Evolutionary conservation across 2,113 vertebrate genomes (phyloP).

Genomic region (Prietella phreatophila): DNA sequence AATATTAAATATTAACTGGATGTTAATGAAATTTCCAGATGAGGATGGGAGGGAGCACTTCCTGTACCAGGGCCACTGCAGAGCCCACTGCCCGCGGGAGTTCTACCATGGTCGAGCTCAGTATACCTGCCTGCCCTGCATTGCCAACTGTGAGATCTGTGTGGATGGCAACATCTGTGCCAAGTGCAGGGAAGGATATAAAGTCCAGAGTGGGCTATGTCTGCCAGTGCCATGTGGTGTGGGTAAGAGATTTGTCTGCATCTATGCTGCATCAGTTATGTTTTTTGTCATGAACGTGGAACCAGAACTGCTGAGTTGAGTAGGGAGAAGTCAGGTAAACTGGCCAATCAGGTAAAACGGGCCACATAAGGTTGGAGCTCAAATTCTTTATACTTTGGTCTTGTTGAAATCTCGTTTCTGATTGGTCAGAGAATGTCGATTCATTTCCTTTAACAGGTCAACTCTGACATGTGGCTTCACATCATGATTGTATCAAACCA

Average conservation of each 20-base stretch:
- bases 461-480: not conserved
- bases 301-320: not conserved
- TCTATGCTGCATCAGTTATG: not conserved
- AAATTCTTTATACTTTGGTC: not conserved
- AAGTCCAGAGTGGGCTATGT: conserved; percentile 72
- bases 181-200: conserved; percentile 76
- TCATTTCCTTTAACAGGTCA: not conserved
- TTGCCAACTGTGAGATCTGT: conserved; percentile 78
- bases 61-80: conserved; percentile 74
- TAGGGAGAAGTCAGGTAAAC: not conserved
- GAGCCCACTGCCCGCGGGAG: conserved; percentile 73
- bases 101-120: conserved; percentile 71
- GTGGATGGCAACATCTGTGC: conserved; percentile 72
- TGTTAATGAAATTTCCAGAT: conserved; percentile 62
- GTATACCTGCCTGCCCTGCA: conserved; percentile 74
- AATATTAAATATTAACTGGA: conserved; percentile 44
- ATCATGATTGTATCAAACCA: not conserved
- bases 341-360: not conserved
- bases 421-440: not conserved
- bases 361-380: not conserved
- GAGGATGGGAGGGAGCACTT: conserved; percentile 75
- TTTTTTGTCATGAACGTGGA: not conserved
- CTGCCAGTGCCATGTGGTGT: conserved; percentile 63
- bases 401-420: not conserved
- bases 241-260: conserved; percentile 55